A percentile compares a stretch with the other conserved stretches of the same genome.
phyloP scores from a whole-genome alignment of 2,888 invertebrate genomes.

The Strigamia crassipes region DNA sequence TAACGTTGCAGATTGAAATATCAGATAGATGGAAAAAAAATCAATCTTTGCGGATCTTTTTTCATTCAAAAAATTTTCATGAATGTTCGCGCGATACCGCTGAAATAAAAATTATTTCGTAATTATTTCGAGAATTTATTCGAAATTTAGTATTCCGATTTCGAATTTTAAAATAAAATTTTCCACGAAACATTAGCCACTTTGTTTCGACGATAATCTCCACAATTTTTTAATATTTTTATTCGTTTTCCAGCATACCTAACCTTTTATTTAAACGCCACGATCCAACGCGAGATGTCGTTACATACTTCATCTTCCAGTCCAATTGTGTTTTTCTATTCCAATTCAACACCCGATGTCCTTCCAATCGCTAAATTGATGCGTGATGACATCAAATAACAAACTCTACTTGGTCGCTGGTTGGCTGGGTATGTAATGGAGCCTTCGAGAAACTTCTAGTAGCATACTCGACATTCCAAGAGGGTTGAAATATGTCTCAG shows the following conservation, averaged over 20 bases:
- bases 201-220: not conserved
- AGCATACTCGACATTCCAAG: slow-evolving; percentile 31
- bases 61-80: too few species aligned
- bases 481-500: slow-evolving; percentile 33
- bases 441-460: slow-evolving; percentile 16
- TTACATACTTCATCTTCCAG: too few species aligned
- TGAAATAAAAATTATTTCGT: too few species aligned
- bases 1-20: not conserved
- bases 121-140: too few species aligned
- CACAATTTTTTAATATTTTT: too few species aligned
- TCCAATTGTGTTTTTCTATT: not conserved
- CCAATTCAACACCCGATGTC: not conserved
- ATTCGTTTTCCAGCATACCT: too few species aligned
- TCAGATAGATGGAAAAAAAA: too few species aligned
- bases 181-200: not conserved
- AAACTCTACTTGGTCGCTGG: not conserved
- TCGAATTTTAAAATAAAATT: too few species aligned
- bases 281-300: too few species aligned
- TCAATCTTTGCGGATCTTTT: not conserved
- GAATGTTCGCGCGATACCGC: too few species aligned
- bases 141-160: too few species aligned
- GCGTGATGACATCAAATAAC: not conserved
- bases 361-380: not conserved
- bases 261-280: too few species aligned
- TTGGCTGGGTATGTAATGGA: slow-evolving; percentile 22